Evolutionary conservation across 2,113 vertebrate genomes (phyloP), one percentile per base, ranked within the genome.

Genomic region (Mormoops blainvillei): DNA sequence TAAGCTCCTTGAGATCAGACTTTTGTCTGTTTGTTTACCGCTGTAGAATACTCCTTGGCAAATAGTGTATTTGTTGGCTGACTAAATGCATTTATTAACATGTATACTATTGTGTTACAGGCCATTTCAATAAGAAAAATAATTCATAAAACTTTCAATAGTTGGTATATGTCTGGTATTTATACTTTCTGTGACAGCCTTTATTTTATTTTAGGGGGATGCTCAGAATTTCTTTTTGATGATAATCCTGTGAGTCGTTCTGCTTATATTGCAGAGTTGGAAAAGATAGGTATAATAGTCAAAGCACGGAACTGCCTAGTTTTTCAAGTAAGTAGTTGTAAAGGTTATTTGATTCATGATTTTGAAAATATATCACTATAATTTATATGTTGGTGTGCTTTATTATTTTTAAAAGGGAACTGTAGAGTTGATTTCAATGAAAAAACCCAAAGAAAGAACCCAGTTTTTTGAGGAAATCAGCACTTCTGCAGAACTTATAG

Each of bases 401-500:
- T 81, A 28, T 89, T 97, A 13, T 97, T 41, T 96, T 96, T 70
- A 52, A 95, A 85, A 99, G 99, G 99, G 99, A 94, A 98, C 99
- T 67, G 99, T 99, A 77, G 99, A 99, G 97, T 99, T 98, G 0
- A 99, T 99, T 82, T 99, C 99, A 81, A 97, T 99, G 99, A 99
- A 99, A 97, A 99, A 99, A 74, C 99, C 99, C 0, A 99, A 98
- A 94, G 99, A 99, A 95, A 98, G 99, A 97, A 99, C 99, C 67
- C 99, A 99, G 48, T 98, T 99, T 97, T 99, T 99, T 95, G 99
- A 99, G 96, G 96, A 91, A 76, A 99, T 99, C 95, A 99, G 99
- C 96, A 98, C 98, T 97, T 99, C 99, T 0, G 97, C 97, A 74
- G 99, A 99, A 68, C 98, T 98, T 63, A 97, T 98, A 63, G 97